These are phyloP conservation scores for Lymantria monacha DNA, from an alignment of 2,888 invertebrate genomes.

Conservation along the genomic window DNA sequence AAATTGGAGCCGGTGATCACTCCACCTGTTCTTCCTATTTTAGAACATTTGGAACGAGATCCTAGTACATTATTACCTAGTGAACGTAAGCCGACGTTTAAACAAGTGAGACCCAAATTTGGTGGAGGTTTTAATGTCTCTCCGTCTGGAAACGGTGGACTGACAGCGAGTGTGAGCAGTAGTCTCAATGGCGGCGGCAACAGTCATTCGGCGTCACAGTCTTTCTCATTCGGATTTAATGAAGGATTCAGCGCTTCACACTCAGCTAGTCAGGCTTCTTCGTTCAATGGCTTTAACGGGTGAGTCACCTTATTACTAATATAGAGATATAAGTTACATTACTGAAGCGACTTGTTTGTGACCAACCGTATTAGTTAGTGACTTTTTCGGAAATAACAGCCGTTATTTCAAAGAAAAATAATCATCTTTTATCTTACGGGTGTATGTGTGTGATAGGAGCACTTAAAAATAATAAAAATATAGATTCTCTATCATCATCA, in stretches of 20 bases:
- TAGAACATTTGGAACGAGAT: constrained; percentile 77
- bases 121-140: constrained; percentile 69
- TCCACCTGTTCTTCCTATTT: constrained; percentile 73
- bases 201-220: constrained; percentile 75
- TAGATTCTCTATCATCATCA: no score
- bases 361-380: no score
- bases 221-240: constrained; percentile 74
- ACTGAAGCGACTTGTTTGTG: no score
- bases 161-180: constrained; percentile 71
- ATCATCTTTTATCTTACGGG: no score
- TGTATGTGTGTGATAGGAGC: no score
- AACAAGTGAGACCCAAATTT: constrained; percentile 55
- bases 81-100: constrained; percentile 40
- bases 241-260: constrained; percentile 77
- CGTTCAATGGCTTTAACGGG: constrained; percentile 75
- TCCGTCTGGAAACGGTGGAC: constrained; percentile 65
- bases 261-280: constrained; percentile 73
- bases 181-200: constrained; percentile 64
- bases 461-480: no score
- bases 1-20: constrained; percentile 73
- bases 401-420: no score
- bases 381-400: no score
- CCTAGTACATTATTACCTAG: constrained; percentile 70
- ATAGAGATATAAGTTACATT: no score
- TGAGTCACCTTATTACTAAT: constrained; percentile 43